Evolutionary conservation across 2,797 vertebrate genomes (phyloP), one percentile per base, ranked within the genome.

Genomic region (Macropus fuliginosus): DNA sequence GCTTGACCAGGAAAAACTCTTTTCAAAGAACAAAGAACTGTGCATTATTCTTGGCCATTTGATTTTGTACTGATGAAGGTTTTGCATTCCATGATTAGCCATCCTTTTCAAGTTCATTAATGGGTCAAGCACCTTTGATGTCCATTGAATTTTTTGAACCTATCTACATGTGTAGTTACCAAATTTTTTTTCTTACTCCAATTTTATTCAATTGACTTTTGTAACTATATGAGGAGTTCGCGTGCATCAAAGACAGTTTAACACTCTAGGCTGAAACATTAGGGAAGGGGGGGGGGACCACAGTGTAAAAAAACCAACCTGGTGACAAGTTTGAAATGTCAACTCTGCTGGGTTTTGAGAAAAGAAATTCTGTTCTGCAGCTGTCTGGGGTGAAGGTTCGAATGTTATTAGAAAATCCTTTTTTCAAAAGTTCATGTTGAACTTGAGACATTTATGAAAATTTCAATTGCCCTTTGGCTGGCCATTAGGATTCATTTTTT

Each of bases 261-360:
- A 54, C 56, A n/a, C 91, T 91, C 74, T 96, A 92, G 95, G 6
- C 93, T 56, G 40, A 92, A 0, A 0, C 1, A 0, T 59, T 95
- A 94, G 27, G 95, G 90, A 95, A 6, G 4, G 74, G 74, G 18
- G n/a, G 18, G 1, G 10, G 10, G 24, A 81, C 0, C 0, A 1
- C 14, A 56, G 0, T 50, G 34, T 93, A 40, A 18, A 28, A 95
- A 95, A 16, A 57, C 29, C 18, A 0, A 3, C 18, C 62, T 59
- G 1, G 21, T 97, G 6, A 93, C 94, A 95, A 3, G 1, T 94
- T 93, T 92, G 55, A 95, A 97, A 12, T 1, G 92, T 2, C 14
- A 97, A 56, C 46, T 91, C 28, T 55, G 90, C 29, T 55, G 54
- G 90, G 5, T 55, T 34, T 91, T 18, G 40, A 55, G 29, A 34